These are phyloP conservation scores for Halcyon leucocephala DNA, from an alignment of 2,797 vertebrate genomes.

Conservation along the genomic window DNA sequence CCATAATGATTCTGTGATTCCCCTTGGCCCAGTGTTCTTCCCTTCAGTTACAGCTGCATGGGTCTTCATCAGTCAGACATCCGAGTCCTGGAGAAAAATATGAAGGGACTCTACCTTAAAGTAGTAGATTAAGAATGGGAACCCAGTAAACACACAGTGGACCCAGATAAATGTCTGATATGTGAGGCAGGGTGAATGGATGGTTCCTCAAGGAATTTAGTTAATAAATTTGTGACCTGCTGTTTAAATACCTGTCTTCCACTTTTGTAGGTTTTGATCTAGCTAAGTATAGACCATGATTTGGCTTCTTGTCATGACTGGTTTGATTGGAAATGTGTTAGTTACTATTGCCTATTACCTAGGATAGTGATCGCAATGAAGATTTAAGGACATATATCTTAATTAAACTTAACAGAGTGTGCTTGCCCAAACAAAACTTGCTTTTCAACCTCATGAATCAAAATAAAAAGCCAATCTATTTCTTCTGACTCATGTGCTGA, in stretches of 20 bases:
- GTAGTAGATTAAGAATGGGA: not conserved
- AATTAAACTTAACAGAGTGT: not conserved
- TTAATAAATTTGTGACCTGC: not conserved
- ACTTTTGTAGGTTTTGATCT: not conserved
- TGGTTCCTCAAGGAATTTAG: rapidly evolving
- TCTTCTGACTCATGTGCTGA: not conserved
- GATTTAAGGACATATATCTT: not conserved
- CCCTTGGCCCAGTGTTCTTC: not conserved
- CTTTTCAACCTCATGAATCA: slow-evolving; percentile 16
- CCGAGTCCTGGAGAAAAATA: not conserved
- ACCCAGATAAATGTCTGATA: not conserved
- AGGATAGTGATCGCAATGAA: not conserved
- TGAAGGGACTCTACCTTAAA: not conserved
- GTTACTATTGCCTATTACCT: not conserved
- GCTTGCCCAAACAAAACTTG: not conserved
- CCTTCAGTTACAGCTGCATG: not conserved
- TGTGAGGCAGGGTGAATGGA: not conserved
- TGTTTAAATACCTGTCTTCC: not conserved
- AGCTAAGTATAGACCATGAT: not conserved
- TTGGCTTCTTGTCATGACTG: not conserved
- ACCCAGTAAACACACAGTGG: not conserved
- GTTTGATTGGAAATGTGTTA: not conserved
- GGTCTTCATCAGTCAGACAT: not conserved
- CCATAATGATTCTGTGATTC: not conserved
- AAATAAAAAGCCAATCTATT: slow-evolving; percentile 3